These are phyloP conservation scores for Poeciliopsis infans DNA, from an alignment of 2,797 vertebrate species.

Conservation along the genomic window DNA sequence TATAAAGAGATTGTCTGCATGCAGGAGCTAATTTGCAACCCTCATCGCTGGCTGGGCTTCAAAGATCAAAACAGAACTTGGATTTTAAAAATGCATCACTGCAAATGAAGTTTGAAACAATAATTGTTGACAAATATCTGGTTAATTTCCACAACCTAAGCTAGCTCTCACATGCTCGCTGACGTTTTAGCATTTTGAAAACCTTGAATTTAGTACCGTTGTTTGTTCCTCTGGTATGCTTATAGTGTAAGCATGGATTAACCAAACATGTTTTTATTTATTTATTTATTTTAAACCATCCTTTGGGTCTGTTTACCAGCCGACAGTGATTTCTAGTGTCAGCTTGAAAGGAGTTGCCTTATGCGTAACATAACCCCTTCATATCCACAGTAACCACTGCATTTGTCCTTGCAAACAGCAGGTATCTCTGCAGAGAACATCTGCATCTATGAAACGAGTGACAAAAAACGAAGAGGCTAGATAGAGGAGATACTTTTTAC, in stretches of 20 bases:
- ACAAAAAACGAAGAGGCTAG: too few species aligned
- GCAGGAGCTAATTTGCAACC: background rate
- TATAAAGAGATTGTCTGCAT: background rate
- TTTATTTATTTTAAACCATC: background rate
- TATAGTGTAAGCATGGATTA: background rate
- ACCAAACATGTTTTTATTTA: background rate
- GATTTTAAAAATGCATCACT: background rate
- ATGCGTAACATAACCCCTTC: too few species aligned
- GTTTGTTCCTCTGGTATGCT: background rate
- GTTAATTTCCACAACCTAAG: background rate
- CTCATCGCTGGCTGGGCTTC: background rate
- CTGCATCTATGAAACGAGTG: too few species aligned
- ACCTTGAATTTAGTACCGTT: background rate
- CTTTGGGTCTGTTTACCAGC: background rate
- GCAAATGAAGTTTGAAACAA: background rate
- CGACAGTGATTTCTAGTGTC: background rate
- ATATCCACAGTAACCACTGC: too few species aligned
- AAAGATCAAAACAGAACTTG: background rate
- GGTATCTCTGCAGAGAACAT: too few species aligned
- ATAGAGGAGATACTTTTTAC: too few species aligned
- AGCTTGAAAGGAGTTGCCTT: too few species aligned
- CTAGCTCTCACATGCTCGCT: background rate
- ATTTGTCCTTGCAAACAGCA: too few species aligned
- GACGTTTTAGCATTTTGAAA: background rate
- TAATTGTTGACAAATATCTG: background rate